These are phyloP conservation scores for Gila orcuttii DNA, from an alignment of 2,113 vertebrate genomes.

Conservation along the genomic window DNA sequence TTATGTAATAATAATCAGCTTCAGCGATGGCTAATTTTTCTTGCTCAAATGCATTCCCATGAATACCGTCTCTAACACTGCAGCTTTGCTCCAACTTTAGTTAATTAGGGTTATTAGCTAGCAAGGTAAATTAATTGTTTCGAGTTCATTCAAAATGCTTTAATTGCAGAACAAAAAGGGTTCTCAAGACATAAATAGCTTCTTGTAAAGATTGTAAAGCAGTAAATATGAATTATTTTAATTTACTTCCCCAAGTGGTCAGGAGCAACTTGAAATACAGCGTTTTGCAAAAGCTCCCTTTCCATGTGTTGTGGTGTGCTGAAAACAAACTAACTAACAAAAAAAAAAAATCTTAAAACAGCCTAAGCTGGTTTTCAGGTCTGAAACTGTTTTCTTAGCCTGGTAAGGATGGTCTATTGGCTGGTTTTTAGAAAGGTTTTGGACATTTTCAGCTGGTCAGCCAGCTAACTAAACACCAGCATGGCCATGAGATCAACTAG, in stretches of 20 bases:
- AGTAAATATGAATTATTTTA: background rate
- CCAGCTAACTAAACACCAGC: too few species aligned
- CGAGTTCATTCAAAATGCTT: background rate
- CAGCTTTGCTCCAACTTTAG: background rate
- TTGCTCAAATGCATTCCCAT: slow-evolving; percentile 9
- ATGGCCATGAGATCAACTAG: background rate
- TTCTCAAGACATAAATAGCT: slow-evolving; percentile 5
- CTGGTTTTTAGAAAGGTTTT: background rate
- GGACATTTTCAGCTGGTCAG: background rate
- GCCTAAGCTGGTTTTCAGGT: too few species aligned
- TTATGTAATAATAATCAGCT: slow-evolving; percentile 10
- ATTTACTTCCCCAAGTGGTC: background rate
- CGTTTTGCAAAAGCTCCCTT: background rate
- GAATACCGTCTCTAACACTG: background rate
- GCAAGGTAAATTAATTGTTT: slow-evolving; percentile 11
- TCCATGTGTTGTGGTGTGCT: background rate
- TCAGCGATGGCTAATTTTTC: background rate
- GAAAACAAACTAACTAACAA: too few species aligned
- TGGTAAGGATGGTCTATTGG: background rate
- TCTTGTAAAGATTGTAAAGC: slow-evolving; percentile 10
- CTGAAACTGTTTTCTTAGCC: background rate
- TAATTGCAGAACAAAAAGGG: background rate
- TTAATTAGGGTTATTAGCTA: slow-evolving; percentile 2
- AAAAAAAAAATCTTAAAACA: too few species aligned
- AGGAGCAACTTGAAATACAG: background rate